Evolutionary conservation across 2,113 vertebrate species (phyloP).

Genomic region (Hirundichthys speculiger): DNA sequence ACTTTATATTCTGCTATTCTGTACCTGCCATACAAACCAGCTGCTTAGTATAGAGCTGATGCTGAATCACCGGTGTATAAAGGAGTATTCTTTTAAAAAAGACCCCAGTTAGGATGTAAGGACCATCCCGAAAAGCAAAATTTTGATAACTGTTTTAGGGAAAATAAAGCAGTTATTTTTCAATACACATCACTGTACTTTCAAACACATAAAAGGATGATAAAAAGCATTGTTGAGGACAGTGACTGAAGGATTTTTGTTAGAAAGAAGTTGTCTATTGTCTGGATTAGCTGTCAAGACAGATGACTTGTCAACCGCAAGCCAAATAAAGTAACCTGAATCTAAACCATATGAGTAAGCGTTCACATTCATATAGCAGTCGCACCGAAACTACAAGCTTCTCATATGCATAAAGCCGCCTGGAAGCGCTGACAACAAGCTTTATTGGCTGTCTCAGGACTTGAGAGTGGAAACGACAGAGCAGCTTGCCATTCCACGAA

Average conservation of each 20-base stretch:
- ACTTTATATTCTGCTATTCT: neutral
- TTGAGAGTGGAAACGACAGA: constrained; percentile 37
- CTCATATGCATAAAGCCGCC: constrained; percentile 25
- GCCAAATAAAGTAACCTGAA: neutral
- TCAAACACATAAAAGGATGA: too few relatives aligned
- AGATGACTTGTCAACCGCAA: neutral
- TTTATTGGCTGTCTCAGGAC: constrained; percentile 36
- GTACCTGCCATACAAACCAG: neutral
- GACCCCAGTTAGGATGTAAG: too few relatives aligned
- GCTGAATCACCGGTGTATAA: neutral
- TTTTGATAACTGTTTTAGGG: too few relatives aligned
- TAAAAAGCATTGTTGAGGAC: too few relatives aligned
- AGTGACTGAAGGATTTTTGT: too few relatives aligned
- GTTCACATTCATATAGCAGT: constrained; percentile 20
- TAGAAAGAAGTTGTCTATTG: neutral
- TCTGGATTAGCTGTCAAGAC: neutral
- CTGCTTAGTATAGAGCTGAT: neutral
- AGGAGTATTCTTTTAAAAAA: neutral
- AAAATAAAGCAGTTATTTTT: too few relatives aligned
- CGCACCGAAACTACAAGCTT: constrained; percentile 17
- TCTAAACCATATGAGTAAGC: neutral
- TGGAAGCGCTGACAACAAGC: constrained; percentile 30
- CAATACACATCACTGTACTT: too few relatives aligned
- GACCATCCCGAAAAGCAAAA: too few relatives aligned
- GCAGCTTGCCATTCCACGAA: neutral